Percentiles rank a stretch among this genome's conserved stretches.
phyloP scores from a whole-genome alignment of 64 coral and sea anemone species.

The Platygyra sinensis region DNA sequence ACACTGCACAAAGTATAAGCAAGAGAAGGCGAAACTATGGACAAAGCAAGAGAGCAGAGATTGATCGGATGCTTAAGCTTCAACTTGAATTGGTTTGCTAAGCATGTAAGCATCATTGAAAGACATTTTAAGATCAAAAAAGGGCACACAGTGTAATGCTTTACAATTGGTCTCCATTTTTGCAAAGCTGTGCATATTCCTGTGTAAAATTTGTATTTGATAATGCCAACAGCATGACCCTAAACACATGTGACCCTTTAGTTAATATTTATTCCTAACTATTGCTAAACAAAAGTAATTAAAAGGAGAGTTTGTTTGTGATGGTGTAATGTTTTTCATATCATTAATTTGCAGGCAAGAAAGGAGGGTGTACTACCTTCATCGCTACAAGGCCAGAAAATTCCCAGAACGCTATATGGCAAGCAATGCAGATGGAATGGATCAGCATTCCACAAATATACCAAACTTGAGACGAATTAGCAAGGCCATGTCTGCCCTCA shows the following conservation, averaged over 20 bases:
- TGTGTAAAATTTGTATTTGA: too few relatives aligned
- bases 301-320: too few relatives aligned
- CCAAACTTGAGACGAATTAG: slow-evolving; percentile 16
- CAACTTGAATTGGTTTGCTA: slow-evolving; percentile 13
- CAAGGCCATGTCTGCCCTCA: slow-evolving; percentile 14
- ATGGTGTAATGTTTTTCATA: too few relatives aligned
- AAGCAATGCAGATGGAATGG: slow-evolving; percentile 54
- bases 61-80: slow-evolving; percentile 22
- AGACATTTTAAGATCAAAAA: too few relatives aligned
- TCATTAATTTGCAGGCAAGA: slow-evolving; percentile 6
- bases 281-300: too few relatives aligned
- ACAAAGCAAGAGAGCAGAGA: background rate
- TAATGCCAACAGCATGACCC: too few relatives aligned
- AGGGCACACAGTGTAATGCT: too few relatives aligned
- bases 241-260: too few relatives aligned
- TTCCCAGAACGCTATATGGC: slow-evolving; percentile 34
- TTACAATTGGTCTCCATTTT: too few relatives aligned
- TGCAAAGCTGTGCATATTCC: too few relatives aligned
- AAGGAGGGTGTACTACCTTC: slow-evolving; percentile 39
- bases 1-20: slow-evolving; percentile 34
- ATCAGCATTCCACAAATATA: slow-evolving; percentile 51
- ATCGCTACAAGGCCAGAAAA: slow-evolving; percentile 47
- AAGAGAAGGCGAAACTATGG: slow-evolving; percentile 27
- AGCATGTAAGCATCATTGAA: background rate
- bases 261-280: too few relatives aligned